These are phyloP conservation scores for Aurelia coerulea DNA, from an alignment of 30 jellyfish, hydroid and myxozoan species.

Conservation along the genomic window DNA sequence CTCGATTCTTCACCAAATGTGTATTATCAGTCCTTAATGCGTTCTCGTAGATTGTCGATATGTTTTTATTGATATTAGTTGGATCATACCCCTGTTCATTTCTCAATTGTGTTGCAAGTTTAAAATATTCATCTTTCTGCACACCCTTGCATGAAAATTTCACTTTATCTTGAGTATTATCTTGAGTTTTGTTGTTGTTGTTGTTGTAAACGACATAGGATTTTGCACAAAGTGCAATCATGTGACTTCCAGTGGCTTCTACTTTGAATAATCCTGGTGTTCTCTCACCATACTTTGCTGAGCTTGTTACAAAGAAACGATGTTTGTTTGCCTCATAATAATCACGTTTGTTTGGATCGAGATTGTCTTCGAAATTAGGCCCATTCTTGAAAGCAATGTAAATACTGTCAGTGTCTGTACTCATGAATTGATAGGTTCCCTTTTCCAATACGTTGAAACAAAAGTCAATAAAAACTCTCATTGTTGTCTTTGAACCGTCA, in stretches of 20 bases:
- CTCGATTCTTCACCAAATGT: not conserved
- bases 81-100: not conserved
- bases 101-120: not conserved
- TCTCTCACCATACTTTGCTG: not conserved
- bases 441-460: not conserved
- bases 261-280: not conserved
- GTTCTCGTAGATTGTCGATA: not conserved
- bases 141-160: not conserved
- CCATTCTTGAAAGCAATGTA: not conserved
- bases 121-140: not conserved
- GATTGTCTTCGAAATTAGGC: not conserved
- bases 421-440: not conserved
- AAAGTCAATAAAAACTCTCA: not conserved
- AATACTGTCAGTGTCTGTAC: conserved; percentile 3
- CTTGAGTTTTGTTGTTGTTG: not conserved
- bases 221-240: not conserved
- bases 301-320: not conserved
- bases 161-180: not conserved
- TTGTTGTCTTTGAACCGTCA: not conserved
- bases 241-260: not conserved
- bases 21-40: not conserved
- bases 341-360: not conserved
- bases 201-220: not conserved
- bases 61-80: not conserved
- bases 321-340: not conserved